Percentiles rank a stretch among this genome's conserved stretches.
Evolutionary conservation across 1,140 invertebrate genomes (phyloP).

Genomic region (Neodiprion lecontei): DNA sequence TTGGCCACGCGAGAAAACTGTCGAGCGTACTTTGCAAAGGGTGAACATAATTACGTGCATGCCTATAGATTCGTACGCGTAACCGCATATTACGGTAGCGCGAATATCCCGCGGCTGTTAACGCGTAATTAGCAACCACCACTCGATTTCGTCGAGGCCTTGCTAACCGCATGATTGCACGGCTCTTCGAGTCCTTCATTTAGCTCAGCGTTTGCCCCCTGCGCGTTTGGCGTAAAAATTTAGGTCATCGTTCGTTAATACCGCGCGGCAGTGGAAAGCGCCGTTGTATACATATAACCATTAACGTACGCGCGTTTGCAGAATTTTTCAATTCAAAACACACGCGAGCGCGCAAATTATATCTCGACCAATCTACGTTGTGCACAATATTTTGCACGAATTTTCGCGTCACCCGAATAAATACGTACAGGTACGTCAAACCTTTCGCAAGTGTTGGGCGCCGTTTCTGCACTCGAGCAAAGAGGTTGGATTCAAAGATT

Average conservation of each 20-base stretch:
- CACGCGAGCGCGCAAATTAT: background rate
- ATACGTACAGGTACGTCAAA: too few species aligned
- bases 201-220: background rate
- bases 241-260: background rate
- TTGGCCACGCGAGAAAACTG: background rate
- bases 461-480: too few species aligned
- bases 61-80: background rate
- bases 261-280: too few species aligned
- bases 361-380: too few species aligned
- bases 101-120: background rate
- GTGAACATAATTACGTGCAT: background rate
- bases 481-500: too few species aligned
- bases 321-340: background rate
- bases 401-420: background rate
- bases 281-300: background rate
- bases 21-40: background rate
- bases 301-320: background rate
- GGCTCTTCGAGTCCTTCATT: background rate
- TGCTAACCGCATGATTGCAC: background rate
- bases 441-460: too few species aligned
- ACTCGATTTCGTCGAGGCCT: background rate
- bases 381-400: too few species aligned
- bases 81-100: background rate
- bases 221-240: slow-evolving; percentile 1
- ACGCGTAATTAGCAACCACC: background rate